A percentile compares a stretch with the other conserved stretches of the same genome.
Evolutionary conservation across 2,797 vertebrate species (phyloP).

Genomic region (Sorex maritimensis): DNA sequence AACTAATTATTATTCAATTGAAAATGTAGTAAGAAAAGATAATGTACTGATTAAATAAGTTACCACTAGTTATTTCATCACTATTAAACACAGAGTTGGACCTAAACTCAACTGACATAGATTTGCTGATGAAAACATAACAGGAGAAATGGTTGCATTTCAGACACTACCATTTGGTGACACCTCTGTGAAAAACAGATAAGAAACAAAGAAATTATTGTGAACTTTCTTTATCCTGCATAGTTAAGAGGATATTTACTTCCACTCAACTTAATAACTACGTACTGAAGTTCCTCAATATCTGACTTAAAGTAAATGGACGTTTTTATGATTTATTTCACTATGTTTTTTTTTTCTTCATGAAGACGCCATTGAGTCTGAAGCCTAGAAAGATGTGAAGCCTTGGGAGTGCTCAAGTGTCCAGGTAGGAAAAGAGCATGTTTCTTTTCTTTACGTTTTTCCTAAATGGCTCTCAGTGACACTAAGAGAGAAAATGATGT

Average conservation of each 20-base stretch:
- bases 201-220: slow-evolving; percentile 85
- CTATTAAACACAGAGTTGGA: slow-evolving; percentile 48
- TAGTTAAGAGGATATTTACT: slow-evolving; percentile 84
- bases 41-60: slow-evolving; percentile 75
- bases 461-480: slow-evolving; percentile 24
- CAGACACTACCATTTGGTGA: slow-evolving; percentile 61
- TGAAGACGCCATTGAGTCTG: slow-evolving; percentile 81
- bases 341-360: slow-evolving; percentile 68
- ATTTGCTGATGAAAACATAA: slow-evolving; percentile 7
- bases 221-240: slow-evolving; percentile 80
- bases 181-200: slow-evolving; percentile 74
- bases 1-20: slow-evolving; percentile 52
- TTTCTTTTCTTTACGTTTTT: slow-evolving; percentile 68
- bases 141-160: slow-evolving; percentile 48
- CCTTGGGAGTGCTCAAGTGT: slow-evolving; percentile 71
- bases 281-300: slow-evolving; percentile 83
- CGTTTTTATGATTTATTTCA: slow-evolving; percentile 82
- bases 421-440: slow-evolving; percentile 76
- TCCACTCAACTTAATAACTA: slow-evolving; percentile 80
- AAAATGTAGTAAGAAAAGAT: slow-evolving; percentile 65
- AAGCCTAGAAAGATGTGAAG: slow-evolving; percentile 79
- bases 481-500: slow-evolving; percentile 63
- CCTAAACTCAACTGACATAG: slow-evolving; percentile 17
- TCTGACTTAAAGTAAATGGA: slow-evolving; percentile 85
- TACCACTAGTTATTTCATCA: slow-evolving; percentile 49